Percentiles rank a stretch among this genome's conserved stretches.
These are phyloP conservation scores for Rhagophthalmus giganteus DNA, from an alignment of 2,888 invertebrate genomes.

Conservation along the genomic window DNA sequence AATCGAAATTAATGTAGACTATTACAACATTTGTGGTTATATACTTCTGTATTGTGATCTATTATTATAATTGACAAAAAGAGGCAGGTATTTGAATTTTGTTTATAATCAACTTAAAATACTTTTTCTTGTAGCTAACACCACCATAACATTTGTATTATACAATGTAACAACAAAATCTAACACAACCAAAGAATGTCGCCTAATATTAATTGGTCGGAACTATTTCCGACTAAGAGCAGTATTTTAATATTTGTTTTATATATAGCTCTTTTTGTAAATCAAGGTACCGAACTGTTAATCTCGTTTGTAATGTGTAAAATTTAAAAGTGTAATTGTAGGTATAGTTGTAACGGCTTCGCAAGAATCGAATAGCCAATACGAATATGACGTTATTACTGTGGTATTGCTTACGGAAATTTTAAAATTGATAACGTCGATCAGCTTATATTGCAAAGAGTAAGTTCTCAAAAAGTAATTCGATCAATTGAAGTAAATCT, in stretches of 20 bases:
- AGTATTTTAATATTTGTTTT: conserved; percentile 79
- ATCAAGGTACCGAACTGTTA: conserved; percentile 88
- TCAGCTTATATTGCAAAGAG: conserved; percentile 71
- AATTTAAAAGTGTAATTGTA: conserved; percentile 51
- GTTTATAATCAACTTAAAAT: too few species aligned
- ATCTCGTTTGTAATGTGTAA: neutral
- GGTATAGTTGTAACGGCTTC: conserved; percentile 91
- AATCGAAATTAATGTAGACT: too few species aligned
- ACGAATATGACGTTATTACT: conserved; percentile 84
- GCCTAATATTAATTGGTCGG: conserved; percentile 22
- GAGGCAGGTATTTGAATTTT: too few species aligned
- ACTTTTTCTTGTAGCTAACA: too few species aligned
- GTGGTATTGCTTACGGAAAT: conserved; percentile 89
- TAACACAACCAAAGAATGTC: too few species aligned
- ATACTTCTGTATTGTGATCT: too few species aligned
- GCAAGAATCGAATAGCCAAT: conserved; percentile 76
- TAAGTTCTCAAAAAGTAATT: conserved; percentile 51
- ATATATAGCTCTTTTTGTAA: conserved; percentile 87
- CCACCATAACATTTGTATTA: too few species aligned
- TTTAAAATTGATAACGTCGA: conserved; percentile 77
- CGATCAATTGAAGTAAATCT: neutral
- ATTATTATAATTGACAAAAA: too few species aligned
- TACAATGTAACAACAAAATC: too few species aligned
- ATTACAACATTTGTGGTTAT: too few species aligned
- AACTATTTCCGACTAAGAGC: conserved; percentile 82